Base-by-base conservation (phyloP, 2,113 vertebrate species). In the Mellivora capensis region DNA sequence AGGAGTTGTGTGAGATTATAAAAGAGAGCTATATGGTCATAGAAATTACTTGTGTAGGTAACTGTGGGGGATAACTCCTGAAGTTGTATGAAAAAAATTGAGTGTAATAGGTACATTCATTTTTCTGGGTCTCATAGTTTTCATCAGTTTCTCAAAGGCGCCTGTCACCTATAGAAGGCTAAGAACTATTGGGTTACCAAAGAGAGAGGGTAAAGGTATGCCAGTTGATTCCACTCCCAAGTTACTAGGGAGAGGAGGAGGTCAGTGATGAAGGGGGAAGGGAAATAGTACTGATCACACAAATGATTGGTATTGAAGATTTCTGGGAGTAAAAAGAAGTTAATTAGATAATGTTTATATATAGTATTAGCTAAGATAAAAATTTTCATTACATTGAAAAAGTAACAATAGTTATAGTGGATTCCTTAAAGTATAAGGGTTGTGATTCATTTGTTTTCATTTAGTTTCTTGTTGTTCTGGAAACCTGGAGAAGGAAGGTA, bases 381-480 rank as follows among this genome's bases (percentile, higher is more conserved):
- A 82, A 20, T 93, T 96, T 96, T n/a, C 47, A 86, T 57, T 64
- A 42, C 5, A 5, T 95, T 79, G 69, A 89, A 92, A 96, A 94
- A 74, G 84, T 74, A 89, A 64, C 25, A 82, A 17, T 94, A 31
- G 25, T 18, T 95, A 27, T 87, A 25, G 20, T 72, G 49, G 34
- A 81, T 93, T 90, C 49, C 39, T 47, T 91, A 76, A 87, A 74
- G 37, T 80, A 17, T 92, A 90, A 80, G 42, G 39, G 37, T 90
- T 96, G 31, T 90, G n/a, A 85, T 97, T 80, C 20, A 61, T 2
- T 93, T 82, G 42, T 89, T 89, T 97, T 88, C 82, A 76, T 76
- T 86, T 93, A 91, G 39, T 79, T 96, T 25, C 47, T 90, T 29
- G 37, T 87, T 59, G 44, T 89, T 90, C 57, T 95, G 61, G 49